These are phyloP conservation scores for Troides helena DNA, from an alignment of 2,888 invertebrate species.

Conservation along the genomic window DNA sequence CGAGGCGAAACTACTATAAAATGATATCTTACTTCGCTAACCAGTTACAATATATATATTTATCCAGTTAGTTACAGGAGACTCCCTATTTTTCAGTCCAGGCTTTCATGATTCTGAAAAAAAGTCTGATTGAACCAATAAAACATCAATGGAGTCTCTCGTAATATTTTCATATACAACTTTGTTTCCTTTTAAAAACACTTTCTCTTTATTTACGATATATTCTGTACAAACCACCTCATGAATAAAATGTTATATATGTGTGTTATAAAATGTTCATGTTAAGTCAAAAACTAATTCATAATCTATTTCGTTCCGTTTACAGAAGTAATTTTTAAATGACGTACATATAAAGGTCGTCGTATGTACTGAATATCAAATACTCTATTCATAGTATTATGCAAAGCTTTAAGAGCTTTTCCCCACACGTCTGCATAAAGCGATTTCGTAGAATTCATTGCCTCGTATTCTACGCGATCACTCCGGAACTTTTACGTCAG, in stretches of 20 bases:
- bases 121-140: no score
- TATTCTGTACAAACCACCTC: no score
- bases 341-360: conserved; percentile 24
- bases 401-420: conserved; percentile 27
- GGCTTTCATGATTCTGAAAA: no score
- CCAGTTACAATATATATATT: no score
- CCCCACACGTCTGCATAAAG: conserved; percentile 29
- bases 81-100: no score
- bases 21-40: no score
- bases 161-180: no score
- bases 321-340: conserved; percentile 24
- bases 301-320: conserved; percentile 4
- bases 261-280: not conserved
- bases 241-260: not conserved
- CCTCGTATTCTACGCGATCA: conserved; percentile 25
- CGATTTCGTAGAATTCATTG: conserved; percentile 29
- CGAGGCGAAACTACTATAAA: no score
- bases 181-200: no score
- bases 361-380: conserved; percentile 25
- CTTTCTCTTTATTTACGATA: no score
- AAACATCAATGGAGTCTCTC: no score
- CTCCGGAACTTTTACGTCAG: conserved; percentile 22
- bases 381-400: conserved; percentile 29
- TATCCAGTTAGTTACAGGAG: no score
- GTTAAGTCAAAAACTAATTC: not conserved